Evolutionary conservation across 1,140 invertebrate species (phyloP), one percentile per base, ranked within the genome.

Genomic region (Psix sp.): DNA sequence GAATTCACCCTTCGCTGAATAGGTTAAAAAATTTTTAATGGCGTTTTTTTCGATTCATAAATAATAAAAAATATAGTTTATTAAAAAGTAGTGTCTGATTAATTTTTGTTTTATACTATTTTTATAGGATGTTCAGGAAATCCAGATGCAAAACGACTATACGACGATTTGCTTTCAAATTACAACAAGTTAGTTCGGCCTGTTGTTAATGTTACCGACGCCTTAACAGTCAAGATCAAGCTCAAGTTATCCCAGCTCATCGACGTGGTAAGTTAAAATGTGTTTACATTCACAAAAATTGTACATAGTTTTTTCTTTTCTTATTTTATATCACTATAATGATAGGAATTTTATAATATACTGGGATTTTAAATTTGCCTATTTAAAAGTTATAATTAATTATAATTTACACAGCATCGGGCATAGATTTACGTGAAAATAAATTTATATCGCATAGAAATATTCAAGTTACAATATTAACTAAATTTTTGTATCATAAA

Each of bases 151-250:
- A 95, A 96, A 89, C 91, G 94, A 72, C 90, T 96, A 46, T 96
- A 96, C 89, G 95, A 96, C 89, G 94, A 96, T 86, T 90, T 96
- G 57, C 90, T 97, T 60, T 95, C 94, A 82, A 96, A 97, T 86
- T 97, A 97, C 89, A 97, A 97, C 88, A 97, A 97, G 88, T 90
- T 97, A 79, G 95, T 97, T 74, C 91, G 96, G 56, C 95, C 95
- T 26, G 95, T 97, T 40, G 92, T 95, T 84, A 96, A 97, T 87
- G 95, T 95, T 67, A 95, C 94, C 71, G 95, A 97, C 88, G 94
- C 94, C 48, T 91, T 97, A 74, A 94, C 94, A 77, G 95, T 97
- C 85, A 94, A 94, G 85, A 96, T 97, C 88, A 97, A 97, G 88
- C 91, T 97, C 77, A 97, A 97, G 86, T 90, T 97, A 46, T 96